Percentiles rank a stretch among this genome's conserved stretches.
phyloP scores from a whole-genome alignment of 2,113 vertebrate genomes.

The Mormyrus iriodes region DNA sequence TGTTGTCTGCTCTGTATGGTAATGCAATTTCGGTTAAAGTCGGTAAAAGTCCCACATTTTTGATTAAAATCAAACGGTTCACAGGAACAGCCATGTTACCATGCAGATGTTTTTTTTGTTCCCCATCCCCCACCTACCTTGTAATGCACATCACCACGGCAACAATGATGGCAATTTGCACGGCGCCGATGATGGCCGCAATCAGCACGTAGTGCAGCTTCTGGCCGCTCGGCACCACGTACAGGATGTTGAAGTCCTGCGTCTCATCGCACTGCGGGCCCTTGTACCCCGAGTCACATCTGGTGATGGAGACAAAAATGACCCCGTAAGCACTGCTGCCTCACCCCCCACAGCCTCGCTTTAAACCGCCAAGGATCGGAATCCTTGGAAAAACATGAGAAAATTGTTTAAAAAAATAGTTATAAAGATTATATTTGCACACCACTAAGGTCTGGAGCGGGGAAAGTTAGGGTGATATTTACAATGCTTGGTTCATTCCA shows the following conservation, averaged over 20 bases:
- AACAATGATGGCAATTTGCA: conserved; percentile 92
- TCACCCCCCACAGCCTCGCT: not conserved
- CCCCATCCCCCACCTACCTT: conserved; percentile 59
- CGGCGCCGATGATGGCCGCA: conserved; percentile 89
- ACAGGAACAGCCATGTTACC: not conserved
- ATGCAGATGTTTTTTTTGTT: not conserved
- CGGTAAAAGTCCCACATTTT: not conserved
- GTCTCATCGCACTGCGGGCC: conserved; percentile 86
- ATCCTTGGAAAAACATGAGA: not conserved
- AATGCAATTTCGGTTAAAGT: not conserved
- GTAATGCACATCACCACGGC: conserved; percentile 97
- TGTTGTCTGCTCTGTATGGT: not conserved
- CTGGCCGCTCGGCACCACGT: conserved; percentile 92
- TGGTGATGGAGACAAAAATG: conserved; percentile 41
- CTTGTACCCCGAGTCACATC: conserved; percentile 88
- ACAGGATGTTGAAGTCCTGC: conserved; percentile 91
- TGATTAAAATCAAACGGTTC: not conserved
- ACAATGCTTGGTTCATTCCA: not conserved
- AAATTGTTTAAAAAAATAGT: not conserved
- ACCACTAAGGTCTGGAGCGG: not conserved
- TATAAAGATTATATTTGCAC: not conserved
- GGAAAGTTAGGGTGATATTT: not conserved
- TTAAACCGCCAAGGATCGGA: not conserved
- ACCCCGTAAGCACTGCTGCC: not conserved
- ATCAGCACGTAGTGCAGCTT: conserved; percentile 94